Base-by-base conservation (phyloP, 2,888 invertebrate species). In the Ceramica pisi region DNA sequence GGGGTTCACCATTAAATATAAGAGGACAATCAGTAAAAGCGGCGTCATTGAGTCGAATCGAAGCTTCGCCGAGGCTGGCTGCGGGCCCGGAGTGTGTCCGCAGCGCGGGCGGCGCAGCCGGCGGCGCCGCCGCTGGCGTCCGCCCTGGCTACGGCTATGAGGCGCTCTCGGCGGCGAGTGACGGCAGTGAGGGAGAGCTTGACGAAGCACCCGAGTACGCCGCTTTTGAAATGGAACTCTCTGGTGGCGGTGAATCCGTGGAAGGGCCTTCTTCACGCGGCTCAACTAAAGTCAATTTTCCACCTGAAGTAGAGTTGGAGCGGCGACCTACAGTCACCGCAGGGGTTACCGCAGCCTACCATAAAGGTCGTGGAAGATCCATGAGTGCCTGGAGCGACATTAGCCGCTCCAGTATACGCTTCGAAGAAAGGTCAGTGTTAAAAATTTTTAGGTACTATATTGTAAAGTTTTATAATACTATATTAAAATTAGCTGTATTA, bases 321-420 rank as follows among this genome's bases (percentile, higher is more conserved):
- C 91, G 94, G 23, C 90, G 96, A 26, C 93, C 96, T 16, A 94
- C 94, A 3, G 93, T 94, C 55, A 89, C 96, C 26, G 92, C 96
- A 68, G 82, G 95, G 56, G 90, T 95, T 59, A 90, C 95, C 57
- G 95, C 96, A 12, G 90, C 94, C 59, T 94, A 96, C 81, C 96
- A 96, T 83, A 93, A 97, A 23, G 96, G 95, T 77, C 96, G 94
- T 91, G 98, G 97, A 3, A 96, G 97, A 50, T 98, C 98, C 81
- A 98, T 98, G 98, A 98, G 98, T 89, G 98, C 98, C 51, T 98
- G 98, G 98, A 98, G 98, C 88, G 98, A 98, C 90, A 97, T 98
- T 90, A 98, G 98, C 88, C 97, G 98, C 70, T 98, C 98, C 83
- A 98, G 98, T 91, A 98, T 98, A 96, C 97, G 97, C 87, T 96